Conservation (phyloP, 1,140 invertebrate genomes). For the Antheraea mylitta region DNA sequence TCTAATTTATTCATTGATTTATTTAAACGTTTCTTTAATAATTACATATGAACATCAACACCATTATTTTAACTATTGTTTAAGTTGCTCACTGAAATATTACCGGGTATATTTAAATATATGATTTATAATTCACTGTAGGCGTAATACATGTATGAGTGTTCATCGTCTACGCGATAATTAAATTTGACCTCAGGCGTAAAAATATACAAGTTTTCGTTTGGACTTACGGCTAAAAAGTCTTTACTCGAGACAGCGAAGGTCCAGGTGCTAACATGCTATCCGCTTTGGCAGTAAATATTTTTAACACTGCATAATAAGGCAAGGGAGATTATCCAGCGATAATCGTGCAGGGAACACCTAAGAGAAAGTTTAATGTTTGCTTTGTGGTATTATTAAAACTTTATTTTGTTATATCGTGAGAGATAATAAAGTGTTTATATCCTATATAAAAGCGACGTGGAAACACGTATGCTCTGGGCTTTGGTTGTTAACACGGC, state of each 20-base stretch:
- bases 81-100: conserved; percentile 61
- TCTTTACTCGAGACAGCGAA: conserved; percentile 52
- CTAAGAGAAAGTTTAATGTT: conserved; percentile 26
- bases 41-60: conserved; percentile 67
- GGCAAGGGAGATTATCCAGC: conserved; percentile 17
- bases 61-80: conserved; percentile 69
- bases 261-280: conserved; percentile 47
- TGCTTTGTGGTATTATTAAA: conserved; percentile 6
- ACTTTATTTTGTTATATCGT: conserved; percentile 8
- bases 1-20: conserved; percentile 73
- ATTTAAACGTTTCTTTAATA: conserved; percentile 67
- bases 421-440: conserved; percentile 12
- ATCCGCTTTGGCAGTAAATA: conserved; percentile 49
- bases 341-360: conserved; percentile 17
- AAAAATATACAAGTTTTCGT: conserved; percentile 44
- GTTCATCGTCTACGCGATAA: conserved; percentile 59
- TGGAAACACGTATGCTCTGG: neutral
- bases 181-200: conserved; percentile 62
- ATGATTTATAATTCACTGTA: conserved; percentile 55
- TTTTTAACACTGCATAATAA: conserved; percentile 49
- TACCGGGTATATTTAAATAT: conserved; percentile 2
- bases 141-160: conserved; percentile 42
- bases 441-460: conserved; percentile 3
- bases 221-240: conserved; percentile 45
- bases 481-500: neutral